These are phyloP conservation scores for Pterophyllum scalare DNA, from an alignment of 2,113 vertebrate species.

Conservation along the genomic window DNA sequence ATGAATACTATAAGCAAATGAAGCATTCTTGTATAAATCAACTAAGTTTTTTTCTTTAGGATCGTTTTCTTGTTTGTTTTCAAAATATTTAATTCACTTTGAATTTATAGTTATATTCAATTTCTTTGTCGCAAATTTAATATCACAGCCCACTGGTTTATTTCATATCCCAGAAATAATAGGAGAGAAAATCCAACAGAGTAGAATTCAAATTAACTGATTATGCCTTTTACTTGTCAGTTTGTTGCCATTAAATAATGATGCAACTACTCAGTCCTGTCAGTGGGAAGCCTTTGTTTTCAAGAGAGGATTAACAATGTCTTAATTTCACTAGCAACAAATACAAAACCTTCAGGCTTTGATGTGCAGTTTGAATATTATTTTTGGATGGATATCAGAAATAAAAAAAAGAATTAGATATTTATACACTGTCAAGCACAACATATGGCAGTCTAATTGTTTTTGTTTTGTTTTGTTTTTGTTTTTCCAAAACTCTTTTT, in stretches of 20 bases:
- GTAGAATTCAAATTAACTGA: conserved; percentile 6
- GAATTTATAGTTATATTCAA: neutral
- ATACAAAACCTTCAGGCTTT: conserved; percentile 11
- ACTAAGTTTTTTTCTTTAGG: neutral
- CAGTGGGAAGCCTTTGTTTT: conserved; percentile 34
- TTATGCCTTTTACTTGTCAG: conserved; percentile 6
- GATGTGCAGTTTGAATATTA: conserved; percentile 23
- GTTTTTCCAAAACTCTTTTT: neutral
- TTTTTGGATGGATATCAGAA: neutral
- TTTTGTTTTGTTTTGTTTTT: neutral
- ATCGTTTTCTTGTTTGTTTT: neutral
- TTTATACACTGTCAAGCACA: neutral
- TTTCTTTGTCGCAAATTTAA: neutral
- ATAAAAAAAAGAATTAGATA: neutral
- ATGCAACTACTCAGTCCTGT: conserved; percentile 8
- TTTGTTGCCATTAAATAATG: conserved; percentile 18
- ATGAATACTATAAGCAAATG: neutral
- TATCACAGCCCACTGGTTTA: neutral
- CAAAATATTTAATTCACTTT: neutral
- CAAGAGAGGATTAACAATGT: conserved; percentile 29
- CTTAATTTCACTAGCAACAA: conserved; percentile 16
- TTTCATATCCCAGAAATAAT: neutral
- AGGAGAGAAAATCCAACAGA: neutral
- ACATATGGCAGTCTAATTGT: neutral
- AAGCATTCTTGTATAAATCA: neutral